A percentile compares a stretch with the other conserved stretches of the same genome.
phyloP scores from a whole-genome alignment of 2,797 vertebrate genomes.

The Sciurus vulgaris region DNA sequence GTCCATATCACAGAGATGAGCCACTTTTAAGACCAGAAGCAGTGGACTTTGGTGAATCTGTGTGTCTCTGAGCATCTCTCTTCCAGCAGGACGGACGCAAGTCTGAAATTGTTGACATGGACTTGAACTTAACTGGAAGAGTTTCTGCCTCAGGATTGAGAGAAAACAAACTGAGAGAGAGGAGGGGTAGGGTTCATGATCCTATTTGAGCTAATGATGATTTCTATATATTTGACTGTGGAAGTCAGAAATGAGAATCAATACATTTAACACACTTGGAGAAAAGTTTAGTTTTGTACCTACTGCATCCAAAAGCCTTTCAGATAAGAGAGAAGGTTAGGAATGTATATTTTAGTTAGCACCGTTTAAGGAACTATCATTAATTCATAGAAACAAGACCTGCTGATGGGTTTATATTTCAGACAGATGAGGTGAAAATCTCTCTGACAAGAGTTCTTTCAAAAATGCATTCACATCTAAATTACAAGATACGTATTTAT shows the following conservation, averaged over 20 bases:
- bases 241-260: fast-evolving
- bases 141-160: not conserved
- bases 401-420: constrained; percentile 11
- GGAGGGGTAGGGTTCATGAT: not conserved
- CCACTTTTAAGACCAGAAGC: fast-evolving
- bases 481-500: constrained; percentile 33
- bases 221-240: not conserved
- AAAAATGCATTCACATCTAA: constrained; percentile 34
- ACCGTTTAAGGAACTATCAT: not conserved
- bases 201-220: not conserved
- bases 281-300: not conserved
- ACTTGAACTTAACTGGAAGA: not conserved
- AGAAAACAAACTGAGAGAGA: fast-evolving
- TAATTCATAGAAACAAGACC: not conserved
- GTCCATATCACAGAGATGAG: not conserved
- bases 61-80: not conserved
- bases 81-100: not conserved
- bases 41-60: not conserved
- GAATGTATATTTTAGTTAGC: not conserved
- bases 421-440: not conserved
- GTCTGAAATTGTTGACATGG: not conserved
- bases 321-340: not conserved
- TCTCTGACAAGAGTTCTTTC: not conserved
- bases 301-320: not conserved
- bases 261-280: not conserved